Percentiles rank a stretch among this genome's conserved stretches.
These are phyloP conservation scores for Anagyrus pseudococci DNA, from an alignment of 2,888 invertebrate genomes.

Conservation along the genomic window DNA sequence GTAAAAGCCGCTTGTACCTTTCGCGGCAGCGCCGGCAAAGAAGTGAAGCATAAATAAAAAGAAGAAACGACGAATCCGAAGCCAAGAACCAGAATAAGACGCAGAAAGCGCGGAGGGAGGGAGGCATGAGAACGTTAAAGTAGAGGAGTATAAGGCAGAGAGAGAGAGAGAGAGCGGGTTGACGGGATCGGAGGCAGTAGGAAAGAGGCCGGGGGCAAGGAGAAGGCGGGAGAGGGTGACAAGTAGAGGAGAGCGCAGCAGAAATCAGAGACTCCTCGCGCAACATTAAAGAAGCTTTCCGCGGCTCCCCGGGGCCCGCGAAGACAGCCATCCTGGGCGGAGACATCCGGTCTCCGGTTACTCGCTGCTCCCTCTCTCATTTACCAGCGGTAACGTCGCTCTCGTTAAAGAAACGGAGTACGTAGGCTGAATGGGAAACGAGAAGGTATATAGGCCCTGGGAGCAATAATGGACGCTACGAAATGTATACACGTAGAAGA, in stretches of 20 bases:
- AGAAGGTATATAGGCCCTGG: conserved; percentile 1
- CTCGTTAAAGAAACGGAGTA: conserved; percentile 28
- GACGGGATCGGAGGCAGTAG: background rate
- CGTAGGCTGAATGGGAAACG: conserved; percentile 24
- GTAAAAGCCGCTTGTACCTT: too few relatives aligned
- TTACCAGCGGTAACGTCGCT: conserved; percentile 43
- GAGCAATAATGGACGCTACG: conserved; percentile 19
- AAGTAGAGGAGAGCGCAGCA: conserved; percentile 57
- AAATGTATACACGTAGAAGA: conserved; percentile 25
- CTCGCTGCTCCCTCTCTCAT: conserved; percentile 42
- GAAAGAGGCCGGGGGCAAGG: background rate
- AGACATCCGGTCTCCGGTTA: conserved; percentile 62
- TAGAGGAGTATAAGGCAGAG: background rate
- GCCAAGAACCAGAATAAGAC: conserved; percentile 15
- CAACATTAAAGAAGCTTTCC: background rate
- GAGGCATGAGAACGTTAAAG: conserved; percentile 21
- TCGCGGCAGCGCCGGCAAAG: background rate
- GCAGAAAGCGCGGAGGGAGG: conserved; percentile 5
- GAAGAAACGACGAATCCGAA: background rate
- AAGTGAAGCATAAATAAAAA: background rate
- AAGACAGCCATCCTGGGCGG: conserved; percentile 57
- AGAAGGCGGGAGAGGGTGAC: conserved; percentile 48
- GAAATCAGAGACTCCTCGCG: conserved; percentile 57
- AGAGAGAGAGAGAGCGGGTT: background rate
- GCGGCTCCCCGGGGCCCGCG: background rate